Evolutionary conservation across 2,888 invertebrate genomes (phyloP).

Genomic region (Meiosimyza decipiens): DNA sequence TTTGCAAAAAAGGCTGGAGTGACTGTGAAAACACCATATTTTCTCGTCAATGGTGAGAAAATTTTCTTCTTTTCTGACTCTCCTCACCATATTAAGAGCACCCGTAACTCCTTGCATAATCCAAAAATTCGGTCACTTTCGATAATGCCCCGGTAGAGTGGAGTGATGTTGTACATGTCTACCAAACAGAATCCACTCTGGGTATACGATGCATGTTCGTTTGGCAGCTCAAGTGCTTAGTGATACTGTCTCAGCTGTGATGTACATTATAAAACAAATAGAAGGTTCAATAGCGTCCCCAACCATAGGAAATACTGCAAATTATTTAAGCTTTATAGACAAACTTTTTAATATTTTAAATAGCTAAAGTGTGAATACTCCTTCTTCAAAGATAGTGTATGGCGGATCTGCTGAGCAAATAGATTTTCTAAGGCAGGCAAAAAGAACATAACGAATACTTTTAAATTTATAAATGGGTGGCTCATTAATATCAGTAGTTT

Average conservation of each 20-base stretch:
- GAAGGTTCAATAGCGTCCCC: background rate
- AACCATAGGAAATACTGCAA: background rate
- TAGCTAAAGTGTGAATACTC: background rate
- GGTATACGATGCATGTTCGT: background rate
- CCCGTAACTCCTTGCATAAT: conserved; percentile 30
- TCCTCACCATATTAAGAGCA: conserved; percentile 32
- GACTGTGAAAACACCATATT: conserved; percentile 9
- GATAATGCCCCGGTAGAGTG: background rate
- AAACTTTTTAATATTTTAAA: conserved; percentile 19
- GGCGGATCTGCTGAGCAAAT: background rate
- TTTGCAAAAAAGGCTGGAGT: conserved; percentile 10
- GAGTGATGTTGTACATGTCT: conserved; percentile 6
- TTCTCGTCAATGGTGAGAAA: conserved; percentile 16
- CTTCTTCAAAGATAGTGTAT: background rate
- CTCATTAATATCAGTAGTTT: no score
- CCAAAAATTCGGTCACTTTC: conserved; percentile 20
- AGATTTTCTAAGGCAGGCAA: conserved; percentile 4
- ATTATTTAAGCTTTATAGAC: conserved; percentile 3
- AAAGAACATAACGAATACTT: no score
- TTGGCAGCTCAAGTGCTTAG: conserved; percentile 20
- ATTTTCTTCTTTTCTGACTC: conserved; percentile 27
- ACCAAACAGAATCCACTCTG: background rate
- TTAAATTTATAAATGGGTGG: no score
- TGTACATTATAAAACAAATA: background rate
- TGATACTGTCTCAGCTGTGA: conserved; percentile 15